Conservation (phyloP, 2,113 vertebrate genomes). For the Esox niger region DNA sequence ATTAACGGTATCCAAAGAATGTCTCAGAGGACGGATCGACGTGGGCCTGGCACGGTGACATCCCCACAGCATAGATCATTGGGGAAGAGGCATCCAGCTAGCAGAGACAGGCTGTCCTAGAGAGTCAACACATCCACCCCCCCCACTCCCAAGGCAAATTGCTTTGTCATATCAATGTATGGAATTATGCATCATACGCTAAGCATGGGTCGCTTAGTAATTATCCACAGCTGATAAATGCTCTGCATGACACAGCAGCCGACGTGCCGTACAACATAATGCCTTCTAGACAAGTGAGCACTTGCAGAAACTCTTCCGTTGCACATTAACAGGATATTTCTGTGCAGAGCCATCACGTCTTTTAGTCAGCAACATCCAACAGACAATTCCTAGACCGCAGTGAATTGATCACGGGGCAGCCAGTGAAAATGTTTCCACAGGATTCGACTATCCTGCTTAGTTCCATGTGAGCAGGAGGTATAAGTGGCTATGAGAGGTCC, state of each 20-base stretch:
- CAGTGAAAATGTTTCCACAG: conserved; percentile 33
- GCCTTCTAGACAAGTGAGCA: not conserved
- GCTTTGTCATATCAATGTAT: not conserved
- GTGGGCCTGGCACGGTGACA: not conserved
- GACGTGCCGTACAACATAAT: too few relatives aligned
- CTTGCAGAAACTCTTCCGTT: not conserved
- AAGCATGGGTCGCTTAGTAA: conserved; percentile 1
- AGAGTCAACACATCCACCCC: not conserved
- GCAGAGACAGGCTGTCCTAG: not conserved
- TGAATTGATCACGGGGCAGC: conserved; percentile 33
- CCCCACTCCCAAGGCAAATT: not conserved
- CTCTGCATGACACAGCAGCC: not conserved
- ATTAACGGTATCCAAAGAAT: not conserved
- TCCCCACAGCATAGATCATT: not conserved
- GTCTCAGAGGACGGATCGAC: not conserved
- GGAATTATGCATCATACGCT: not conserved
- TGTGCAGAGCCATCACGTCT: not conserved
- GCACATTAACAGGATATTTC: not conserved
- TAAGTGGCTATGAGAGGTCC: not conserved
- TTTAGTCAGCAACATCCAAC: not conserved
- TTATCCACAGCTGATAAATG: not conserved
- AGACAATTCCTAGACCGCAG: conserved; percentile 18
- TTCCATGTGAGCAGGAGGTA: not conserved
- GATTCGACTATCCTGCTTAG: not conserved
- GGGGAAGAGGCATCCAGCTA: not conserved